Percentiles rank a stretch among this genome's conserved stretches.
Evolutionary conservation across 1,140 invertebrate species (phyloP).

Genomic region (Bombus impatiens): DNA sequence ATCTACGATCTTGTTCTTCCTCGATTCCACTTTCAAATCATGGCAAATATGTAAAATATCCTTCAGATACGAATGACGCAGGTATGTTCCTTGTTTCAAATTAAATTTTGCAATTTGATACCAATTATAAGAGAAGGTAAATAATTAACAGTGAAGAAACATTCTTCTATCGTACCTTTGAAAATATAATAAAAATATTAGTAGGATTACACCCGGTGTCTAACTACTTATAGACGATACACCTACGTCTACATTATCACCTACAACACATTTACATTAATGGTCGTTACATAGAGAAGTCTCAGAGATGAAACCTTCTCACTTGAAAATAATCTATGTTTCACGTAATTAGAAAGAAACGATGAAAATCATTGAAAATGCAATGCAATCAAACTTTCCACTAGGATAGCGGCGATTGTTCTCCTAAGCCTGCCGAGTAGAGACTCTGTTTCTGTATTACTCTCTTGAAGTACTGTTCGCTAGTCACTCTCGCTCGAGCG

Average conservation of each 20-base stretch:
- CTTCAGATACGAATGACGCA: too few relatives aligned
- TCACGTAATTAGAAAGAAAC: slow-evolving; percentile 13
- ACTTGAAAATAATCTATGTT: not conserved
- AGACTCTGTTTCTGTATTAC: slow-evolving; percentile 12
- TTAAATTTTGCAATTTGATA: too few relatives aligned
- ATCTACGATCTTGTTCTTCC: too few relatives aligned
- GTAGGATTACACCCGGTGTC: not conserved
- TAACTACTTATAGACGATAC: too few relatives aligned
- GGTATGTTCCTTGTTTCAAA: too few relatives aligned
- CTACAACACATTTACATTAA: not conserved
- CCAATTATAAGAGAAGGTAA: too few relatives aligned
- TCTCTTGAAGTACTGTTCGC: slow-evolving; percentile 37
- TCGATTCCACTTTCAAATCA: too few relatives aligned
- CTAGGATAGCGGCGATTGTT: slow-evolving; percentile 6
- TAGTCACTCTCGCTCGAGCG: slow-evolving; percentile 56
- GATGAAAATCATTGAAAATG: slow-evolving; percentile 15
- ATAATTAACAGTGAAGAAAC: too few relatives aligned
- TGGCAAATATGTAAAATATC: too few relatives aligned
- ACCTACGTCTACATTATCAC: too few relatives aligned
- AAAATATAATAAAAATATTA: not conserved
- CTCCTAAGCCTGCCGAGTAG: slow-evolving; percentile 3
- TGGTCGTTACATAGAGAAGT: not conserved
- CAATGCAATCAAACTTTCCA: slow-evolving; percentile 29
- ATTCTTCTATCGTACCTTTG: not conserved
- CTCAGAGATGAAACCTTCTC: fast-evolving